A percentile compares a stretch with the other conserved stretches of the same genome.
Conservation (phyloP, 2,888 invertebrate species). For the Auanema freiburgensis region DNA sequence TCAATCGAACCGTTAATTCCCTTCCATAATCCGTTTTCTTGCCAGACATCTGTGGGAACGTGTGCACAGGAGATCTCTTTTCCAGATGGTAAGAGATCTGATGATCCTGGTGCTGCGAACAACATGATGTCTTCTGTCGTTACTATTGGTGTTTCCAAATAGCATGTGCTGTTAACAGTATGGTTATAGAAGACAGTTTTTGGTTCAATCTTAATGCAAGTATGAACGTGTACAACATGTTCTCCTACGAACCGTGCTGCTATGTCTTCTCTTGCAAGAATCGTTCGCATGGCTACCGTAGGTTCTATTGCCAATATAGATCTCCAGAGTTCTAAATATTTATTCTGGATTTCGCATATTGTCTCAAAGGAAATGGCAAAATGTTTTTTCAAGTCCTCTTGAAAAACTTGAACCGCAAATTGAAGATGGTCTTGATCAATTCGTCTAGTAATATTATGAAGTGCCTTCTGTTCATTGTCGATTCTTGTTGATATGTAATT, state of each 20-base stretch:
- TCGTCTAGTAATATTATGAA: no score
- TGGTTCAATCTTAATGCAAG: conserved; percentile 10
- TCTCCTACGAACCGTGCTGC: conserved; percentile 21
- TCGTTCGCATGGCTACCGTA: conserved; percentile 22
- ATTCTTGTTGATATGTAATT: no score
- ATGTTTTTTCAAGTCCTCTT: no score
- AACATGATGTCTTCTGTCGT: background rate
- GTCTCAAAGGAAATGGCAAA: background rate
- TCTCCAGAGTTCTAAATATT: conserved; percentile 16
- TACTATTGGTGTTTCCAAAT: conserved; percentile 20
- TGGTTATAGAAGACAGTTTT: conserved; percentile 12
- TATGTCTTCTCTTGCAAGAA: conserved; percentile 24
- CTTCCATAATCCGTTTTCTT: background rate
- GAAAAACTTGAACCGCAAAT: no score
- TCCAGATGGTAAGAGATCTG: background rate
- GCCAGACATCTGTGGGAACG: background rate
- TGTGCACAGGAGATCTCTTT: background rate
- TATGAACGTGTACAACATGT: conserved; percentile 11
- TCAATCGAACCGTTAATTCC: background rate
- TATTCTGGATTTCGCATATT: conserved; percentile 22
- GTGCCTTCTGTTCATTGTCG: no score
- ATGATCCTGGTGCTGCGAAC: conserved; percentile 8
- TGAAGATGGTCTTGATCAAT: no score
- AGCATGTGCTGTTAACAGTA: conserved; percentile 20
- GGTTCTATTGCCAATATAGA: conserved; percentile 24